Conservation (phyloP, 2,888 invertebrate species). For the Brachypalpus laphriformis region DNA sequence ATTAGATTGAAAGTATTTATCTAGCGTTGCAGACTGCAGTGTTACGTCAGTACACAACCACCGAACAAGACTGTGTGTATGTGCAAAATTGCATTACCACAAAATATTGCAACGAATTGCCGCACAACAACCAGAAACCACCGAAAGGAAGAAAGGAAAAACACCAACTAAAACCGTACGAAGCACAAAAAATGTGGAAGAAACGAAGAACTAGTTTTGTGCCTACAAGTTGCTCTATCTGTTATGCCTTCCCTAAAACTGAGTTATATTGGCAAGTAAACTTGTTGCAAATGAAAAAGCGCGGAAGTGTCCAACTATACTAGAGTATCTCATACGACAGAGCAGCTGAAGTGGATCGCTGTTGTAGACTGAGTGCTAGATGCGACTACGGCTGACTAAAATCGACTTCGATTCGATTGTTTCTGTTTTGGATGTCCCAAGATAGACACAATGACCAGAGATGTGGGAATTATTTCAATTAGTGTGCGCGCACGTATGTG, state of each 20-base stretch:
- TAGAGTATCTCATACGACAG: conserved; percentile 23
- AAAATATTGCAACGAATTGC: conserved; percentile 59
- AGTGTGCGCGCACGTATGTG: conserved; percentile 12
- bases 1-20: conserved; percentile 58
- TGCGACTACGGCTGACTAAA: conserved; percentile 16
- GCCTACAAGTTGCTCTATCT: conserved; percentile 30
- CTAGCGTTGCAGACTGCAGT: conserved; percentile 48
- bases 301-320: too few species aligned
- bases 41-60: conserved; percentile 66
- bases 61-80: conserved; percentile 45
- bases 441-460: conserved; percentile 12
- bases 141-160: conserved; percentile 60
- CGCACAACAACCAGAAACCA: conserved; percentile 45
- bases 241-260: not conserved
- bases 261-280: conserved; percentile 11
- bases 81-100: conserved; percentile 63
- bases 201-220: conserved; percentile 65
- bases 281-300: conserved; percentile 51
- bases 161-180: conserved; percentile 17
- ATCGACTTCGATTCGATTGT: conserved; percentile 17
- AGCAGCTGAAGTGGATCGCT: conserved; percentile 22
- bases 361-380: conserved; percentile 46
- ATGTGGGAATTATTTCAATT: conserved; percentile 24
- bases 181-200: conserved; percentile 33
- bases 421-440: conserved; percentile 30